Conservation (phyloP, 30 jellyfish, hydroid and myxozoan species). For the Mastigias papua region DNA sequence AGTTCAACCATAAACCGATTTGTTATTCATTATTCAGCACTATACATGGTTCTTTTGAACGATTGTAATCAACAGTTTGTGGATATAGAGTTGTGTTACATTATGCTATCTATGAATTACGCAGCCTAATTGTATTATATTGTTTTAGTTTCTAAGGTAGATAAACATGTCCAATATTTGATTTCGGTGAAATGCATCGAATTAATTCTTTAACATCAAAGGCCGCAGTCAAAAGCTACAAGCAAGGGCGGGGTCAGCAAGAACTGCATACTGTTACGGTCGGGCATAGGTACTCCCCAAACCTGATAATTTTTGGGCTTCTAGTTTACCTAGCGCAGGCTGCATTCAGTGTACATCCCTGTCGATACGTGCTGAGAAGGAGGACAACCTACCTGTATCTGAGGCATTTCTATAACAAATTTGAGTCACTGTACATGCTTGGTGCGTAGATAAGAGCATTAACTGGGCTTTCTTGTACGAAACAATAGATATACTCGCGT, state of each 20-base stretch:
- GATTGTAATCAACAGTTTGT: neutral
- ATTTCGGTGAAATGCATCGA: neutral
- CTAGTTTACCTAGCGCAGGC: too few relatives aligned
- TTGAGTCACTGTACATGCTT: neutral
- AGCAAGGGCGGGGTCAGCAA: too few relatives aligned
- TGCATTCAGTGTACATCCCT: too few relatives aligned
- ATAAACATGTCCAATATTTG: neutral
- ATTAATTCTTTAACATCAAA: neutral
- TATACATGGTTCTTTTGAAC: neutral
- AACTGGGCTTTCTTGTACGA: neutral
- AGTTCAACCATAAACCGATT: neutral
- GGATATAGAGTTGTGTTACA: neutral
- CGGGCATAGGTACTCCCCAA: too few relatives aligned
- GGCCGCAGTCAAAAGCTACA: neutral
- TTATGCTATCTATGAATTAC: neutral
- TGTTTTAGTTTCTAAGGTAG: neutral
- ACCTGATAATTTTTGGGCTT: too few relatives aligned
- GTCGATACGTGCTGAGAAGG: too few relatives aligned
- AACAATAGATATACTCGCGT: neutral
- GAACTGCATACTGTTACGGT: too few relatives aligned
- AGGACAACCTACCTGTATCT: neutral
- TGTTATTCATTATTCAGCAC: conserved; percentile 31
- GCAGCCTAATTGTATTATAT: neutral
- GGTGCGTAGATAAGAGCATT: neutral
- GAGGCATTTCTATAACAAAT: neutral